Evolutionary conservation across 1,140 invertebrate genomes (phyloP), one percentile per base, ranked within the genome.

Genomic region (Lasaia peninsularis): DNA sequence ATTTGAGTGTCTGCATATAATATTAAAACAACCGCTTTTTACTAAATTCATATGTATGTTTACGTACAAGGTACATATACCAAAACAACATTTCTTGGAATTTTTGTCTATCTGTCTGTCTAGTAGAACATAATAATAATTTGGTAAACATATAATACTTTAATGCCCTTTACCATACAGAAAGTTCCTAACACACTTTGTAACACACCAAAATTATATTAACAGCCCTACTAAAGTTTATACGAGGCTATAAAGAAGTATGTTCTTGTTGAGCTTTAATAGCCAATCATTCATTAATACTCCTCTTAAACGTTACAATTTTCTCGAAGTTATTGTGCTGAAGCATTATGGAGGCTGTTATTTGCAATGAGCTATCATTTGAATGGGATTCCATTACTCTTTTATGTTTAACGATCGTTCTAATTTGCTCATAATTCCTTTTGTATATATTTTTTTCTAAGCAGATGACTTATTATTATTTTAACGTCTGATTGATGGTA

Each of bases 371-470:
- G 75, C 80, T 68, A 81, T 82, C 76, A 80, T 72, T 80, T 71
- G 66, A 77, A 83, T 80, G 75, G 73, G 79, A 78, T 80, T 82
- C 78, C 77, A 76, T 82, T 85, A 79, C 65, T 69, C 69, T 69
- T 77, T 85, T 80, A 81, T 80, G 77, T 81, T 81, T 82, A 82
- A 82, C 81, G 76, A 75, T 80, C 78, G 77, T 82, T 82, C 80
- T 72, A 78, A 85, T 73, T 71, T 70, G 56, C 67, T 74, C 76
- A 73, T 82, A 83, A 83, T 80, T 82, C 73, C 66, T 62, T 60
- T 68, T 70, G 75, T 77, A 74, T 66, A 68, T 78, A 77, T 78
- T 78, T 73, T 63, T 60, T 69, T 52, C 35, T 35, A 52, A 37
- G 14, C n/a, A n/a, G n/a, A n/a, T n/a, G 31, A 32, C 35, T 12